Evolutionary conservation across 2,797 vertebrate species (phyloP), one percentile per base, ranked within the genome.

Genomic region (Chloroceryle amazona): DNA sequence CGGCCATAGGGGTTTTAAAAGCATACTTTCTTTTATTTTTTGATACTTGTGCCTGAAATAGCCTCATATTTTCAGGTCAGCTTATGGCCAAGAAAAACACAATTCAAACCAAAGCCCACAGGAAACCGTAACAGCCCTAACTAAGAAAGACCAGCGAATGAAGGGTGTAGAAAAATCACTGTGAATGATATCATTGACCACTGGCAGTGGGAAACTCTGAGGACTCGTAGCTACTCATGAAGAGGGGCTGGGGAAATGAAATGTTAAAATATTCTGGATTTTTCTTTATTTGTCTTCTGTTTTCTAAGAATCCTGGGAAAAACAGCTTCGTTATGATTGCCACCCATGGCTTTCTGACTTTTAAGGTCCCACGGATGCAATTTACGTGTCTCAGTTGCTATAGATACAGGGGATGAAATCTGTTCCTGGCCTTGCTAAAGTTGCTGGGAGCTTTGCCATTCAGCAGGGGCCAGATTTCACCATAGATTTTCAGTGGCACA

Each of bases 221-320:
- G 65, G 72, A 63, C 67, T 75, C 65, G 52, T 79, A 89, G 89
- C 74, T 91, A 72, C 41, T 81, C 16, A 9, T 78, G 87, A 91
- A 58, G 60, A 93, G 66, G 28, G 67, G 57, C 3, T 81, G 81
- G 33, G 81, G 81, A 89, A 84, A 96, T 96, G 37, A 94, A 93
- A 97, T 82, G 83, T 76, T 96, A 96, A 94, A 86, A 89, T 95
- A 95, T 96, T 96, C 89, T 86, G 61, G 68, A 86, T 49, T 90
- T 94, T 55, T 93, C 86, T 93, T 95, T 95, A 91, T 95, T 94
- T 92, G 65, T 62, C 88, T 81, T 95, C 47, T 93, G 71, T 94
- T 96, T 95, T 96, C 96, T 92, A 95, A 95, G 95, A 95, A 94
- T 94, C 92, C 88, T 96, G 93, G 91, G 91, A 93, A 92, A 94